These are phyloP conservation scores for Amniataba percoides DNA, from an alignment of 2,797 vertebrate genomes.

Conservation along the genomic window DNA sequence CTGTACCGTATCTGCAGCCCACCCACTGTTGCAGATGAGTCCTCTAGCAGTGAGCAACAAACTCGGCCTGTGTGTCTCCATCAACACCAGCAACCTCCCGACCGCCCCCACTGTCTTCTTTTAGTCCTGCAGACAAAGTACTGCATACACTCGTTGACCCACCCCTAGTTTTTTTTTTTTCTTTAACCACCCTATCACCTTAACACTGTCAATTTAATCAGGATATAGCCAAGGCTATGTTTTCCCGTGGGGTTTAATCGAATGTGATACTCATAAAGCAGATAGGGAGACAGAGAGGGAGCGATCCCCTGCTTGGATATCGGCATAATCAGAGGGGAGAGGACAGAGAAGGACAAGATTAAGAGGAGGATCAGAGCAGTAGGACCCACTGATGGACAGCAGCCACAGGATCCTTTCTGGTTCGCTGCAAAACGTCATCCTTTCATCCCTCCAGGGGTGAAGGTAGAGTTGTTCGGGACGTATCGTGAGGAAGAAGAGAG, in stretches of 20 bases:
- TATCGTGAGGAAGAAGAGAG: background rate
- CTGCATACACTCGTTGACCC: background rate
- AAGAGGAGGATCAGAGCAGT: slow-evolving; percentile 51
- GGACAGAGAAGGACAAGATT: slow-evolving; percentile 56
- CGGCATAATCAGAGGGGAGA: slow-evolving; percentile 50
- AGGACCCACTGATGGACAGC: slow-evolving; percentile 44
- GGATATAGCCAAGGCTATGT: slow-evolving; percentile 22
- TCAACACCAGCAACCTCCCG: slow-evolving; percentile 11
- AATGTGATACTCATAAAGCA: slow-evolving; percentile 53
- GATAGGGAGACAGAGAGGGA: slow-evolving; percentile 30
- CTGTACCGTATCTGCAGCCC: slow-evolving; percentile 43
- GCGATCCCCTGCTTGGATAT: slow-evolving; percentile 37
- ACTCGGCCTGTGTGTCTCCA: slow-evolving; percentile 32
- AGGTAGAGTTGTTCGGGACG: background rate
- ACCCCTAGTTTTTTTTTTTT: background rate
- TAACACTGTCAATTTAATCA: slow-evolving; percentile 51
- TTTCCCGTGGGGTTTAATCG: slow-evolving; percentile 35
- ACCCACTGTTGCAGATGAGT: slow-evolving; percentile 44
- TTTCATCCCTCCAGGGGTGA: slow-evolving; percentile 42
- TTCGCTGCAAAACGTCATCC: slow-evolving; percentile 18
- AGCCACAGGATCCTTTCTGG: slow-evolving; percentile 41
- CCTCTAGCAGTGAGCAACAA: slow-evolving; percentile 32
- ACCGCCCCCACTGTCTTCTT: background rate
- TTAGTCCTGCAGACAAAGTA: slow-evolving; percentile 14
- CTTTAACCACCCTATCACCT: slow-evolving; percentile 13